These are phyloP conservation scores for Lophotis ruficrista DNA, from an alignment of 2,113 vertebrate genomes.

Conservation along the genomic window DNA sequence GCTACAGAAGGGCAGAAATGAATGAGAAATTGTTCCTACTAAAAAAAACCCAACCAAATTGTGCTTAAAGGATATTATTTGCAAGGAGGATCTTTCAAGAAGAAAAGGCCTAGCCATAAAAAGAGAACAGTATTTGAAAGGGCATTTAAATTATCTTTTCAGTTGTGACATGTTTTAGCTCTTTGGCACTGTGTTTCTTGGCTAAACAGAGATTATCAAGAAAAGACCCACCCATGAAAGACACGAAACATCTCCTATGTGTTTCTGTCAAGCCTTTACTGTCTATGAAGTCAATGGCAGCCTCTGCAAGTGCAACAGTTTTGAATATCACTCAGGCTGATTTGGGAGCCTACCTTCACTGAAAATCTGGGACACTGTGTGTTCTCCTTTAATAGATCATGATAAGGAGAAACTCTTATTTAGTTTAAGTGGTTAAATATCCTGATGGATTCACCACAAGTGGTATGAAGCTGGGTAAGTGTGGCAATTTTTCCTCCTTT, in stretches of 20 bases:
- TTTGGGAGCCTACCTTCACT: neutral
- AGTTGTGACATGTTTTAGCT: neutral
- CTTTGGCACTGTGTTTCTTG: neutral
- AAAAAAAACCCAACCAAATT: neutral
- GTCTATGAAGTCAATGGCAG: neutral
- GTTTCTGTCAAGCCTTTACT: neutral
- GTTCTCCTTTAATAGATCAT: neutral
- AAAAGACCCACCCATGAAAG: neutral
- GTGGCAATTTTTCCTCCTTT: neutral
- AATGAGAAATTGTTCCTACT: neutral
- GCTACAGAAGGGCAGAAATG: neutral
- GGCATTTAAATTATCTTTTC: neutral
- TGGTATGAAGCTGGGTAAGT: neutral
- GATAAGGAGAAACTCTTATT: neutral
- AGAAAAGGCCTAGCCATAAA: neutral
- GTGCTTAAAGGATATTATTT: neutral
- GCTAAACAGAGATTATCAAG: neutral
- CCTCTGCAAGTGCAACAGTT: neutral
- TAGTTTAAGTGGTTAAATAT: constrained; percentile 17
- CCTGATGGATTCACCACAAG: neutral
- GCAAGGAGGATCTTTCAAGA: neutral
- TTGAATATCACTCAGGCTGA: neutral
- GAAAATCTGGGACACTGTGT: neutral
- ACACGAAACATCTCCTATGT: fast-evolving
- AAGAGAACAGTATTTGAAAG: neutral